A percentile compares a stretch with the other conserved stretches of the same genome.
These are phyloP conservation scores for Pelochelys cantorii DNA, from an alignment of 2,797 vertebrate genomes.

Conservation along the genomic window DNA sequence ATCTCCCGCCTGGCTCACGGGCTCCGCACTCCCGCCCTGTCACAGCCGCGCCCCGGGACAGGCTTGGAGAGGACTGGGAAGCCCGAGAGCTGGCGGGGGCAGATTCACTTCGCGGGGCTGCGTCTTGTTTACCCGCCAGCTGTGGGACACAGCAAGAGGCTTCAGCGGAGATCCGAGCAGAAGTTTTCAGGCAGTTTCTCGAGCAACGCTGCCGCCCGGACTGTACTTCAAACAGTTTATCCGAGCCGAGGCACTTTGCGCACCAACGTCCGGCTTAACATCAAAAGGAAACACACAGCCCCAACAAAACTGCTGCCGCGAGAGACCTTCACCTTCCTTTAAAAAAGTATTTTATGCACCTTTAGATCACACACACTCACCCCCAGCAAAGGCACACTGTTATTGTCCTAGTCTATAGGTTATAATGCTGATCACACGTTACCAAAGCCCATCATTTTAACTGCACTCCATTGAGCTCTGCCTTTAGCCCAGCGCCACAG, in stretches of 20 bases:
- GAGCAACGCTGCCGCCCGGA: rapidly evolving
- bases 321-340: background rate
- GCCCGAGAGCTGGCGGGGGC: background rate
- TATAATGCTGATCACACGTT: background rate
- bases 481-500: background rate
- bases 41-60: too few relatives aligned
- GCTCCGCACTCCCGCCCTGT: too few relatives aligned
- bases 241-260: background rate
- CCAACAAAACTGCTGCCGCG: background rate
- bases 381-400: constrained; percentile 5
- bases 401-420: background rate
- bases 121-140: too few relatives aligned
- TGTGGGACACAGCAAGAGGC: background rate
- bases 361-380: background rate
- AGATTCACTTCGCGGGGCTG: background rate
- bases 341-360: background rate
- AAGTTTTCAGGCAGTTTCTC: too few relatives aligned
- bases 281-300: too few relatives aligned
- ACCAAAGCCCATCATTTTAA: background rate
- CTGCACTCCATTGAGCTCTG: too few relatives aligned
- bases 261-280: background rate
- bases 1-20: too few relatives aligned
- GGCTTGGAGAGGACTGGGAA: too few relatives aligned
- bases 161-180: background rate
- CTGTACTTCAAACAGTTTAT: background rate